Base-by-base conservation (phyloP, 2,888 invertebrate species). In the Agriopis marginaria region DNA sequence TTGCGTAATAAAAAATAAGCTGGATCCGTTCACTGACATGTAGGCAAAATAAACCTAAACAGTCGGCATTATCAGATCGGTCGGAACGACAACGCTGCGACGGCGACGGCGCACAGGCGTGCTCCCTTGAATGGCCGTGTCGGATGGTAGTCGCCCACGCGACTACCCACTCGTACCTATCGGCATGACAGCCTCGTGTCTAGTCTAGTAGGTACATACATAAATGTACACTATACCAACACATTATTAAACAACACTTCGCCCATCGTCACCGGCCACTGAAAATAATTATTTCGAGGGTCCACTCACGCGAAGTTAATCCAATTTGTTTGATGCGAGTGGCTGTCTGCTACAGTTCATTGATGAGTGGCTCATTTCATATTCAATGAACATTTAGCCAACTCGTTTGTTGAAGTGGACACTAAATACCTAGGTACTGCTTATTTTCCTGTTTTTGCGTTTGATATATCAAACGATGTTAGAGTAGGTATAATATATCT, bases 91-190 rank as follows among this genome's bases (percentile, higher is more conserved):
- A 80, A 82, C 78, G 87, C 82, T 86, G 81, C 80, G 83, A 66
- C 75, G 80, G 81, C 80, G 83, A 66, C 75, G 80, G 82, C 78
- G 87, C 82, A 86, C 86, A 82, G 89, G 89, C 82, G 87, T 82
- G 80, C 84, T 85, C 86, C 86, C 89, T 32, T 91, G 88, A 92
- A 93, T 91, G 92, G 90, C 83, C 87, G 84, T 81, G 86, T 80
- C 85, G 84, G 82, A 81, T 80, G 80, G 79, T 76, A 82, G 76
- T 76, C 82, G 77, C 76, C 70, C 77, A 73, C 73, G 72, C 68
- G 61, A 51, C 66, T 47, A 74, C 82, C 79, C 78, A 81, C 83
- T 79, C 74, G 60, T 51, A 62, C 61, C 49, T 75, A 74, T 74
- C 70, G 40, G 23, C 14, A 39, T 50, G 44, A 23, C 59, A 14